These are phyloP conservation scores for Ctenopoma kingsleyae DNA, from an alignment of 2,797 vertebrate genomes.

Conservation along the genomic window DNA sequence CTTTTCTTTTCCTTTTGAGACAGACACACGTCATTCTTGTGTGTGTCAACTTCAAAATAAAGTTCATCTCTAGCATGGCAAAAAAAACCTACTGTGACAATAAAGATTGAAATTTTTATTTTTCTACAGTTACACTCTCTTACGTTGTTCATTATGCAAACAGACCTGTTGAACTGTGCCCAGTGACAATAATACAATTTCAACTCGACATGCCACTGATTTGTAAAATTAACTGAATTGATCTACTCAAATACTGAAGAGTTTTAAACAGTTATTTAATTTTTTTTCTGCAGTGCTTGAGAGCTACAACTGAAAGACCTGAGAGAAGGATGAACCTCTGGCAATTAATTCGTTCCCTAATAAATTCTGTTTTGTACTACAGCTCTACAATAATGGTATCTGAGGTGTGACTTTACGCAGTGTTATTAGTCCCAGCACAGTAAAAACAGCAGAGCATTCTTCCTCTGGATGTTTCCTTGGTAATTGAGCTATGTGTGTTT, in stretches of 20 bases:
- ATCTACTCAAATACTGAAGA: background rate
- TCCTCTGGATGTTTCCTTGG: constrained; percentile 51
- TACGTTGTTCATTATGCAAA: constrained; percentile 38
- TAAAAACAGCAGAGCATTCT: constrained; percentile 44
- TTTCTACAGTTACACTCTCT: constrained; percentile 47
- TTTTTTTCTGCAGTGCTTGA: background rate
- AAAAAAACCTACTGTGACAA: constrained; percentile 44
- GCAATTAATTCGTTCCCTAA: background rate
- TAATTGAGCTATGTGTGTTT: constrained; percentile 50
- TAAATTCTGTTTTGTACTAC: background rate
- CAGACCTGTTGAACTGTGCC: background rate
- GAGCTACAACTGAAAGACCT: background rate
- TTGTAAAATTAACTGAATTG: background rate
- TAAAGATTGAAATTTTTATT: constrained; percentile 64
- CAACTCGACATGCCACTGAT: background rate
- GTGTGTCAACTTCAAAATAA: constrained; percentile 67
- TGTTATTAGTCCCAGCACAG: constrained; percentile 12
- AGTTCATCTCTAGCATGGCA: constrained; percentile 47
- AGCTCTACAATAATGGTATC: constrained; percentile 1
- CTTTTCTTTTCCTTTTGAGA: constrained; percentile 20
- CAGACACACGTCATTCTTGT: constrained; percentile 42
- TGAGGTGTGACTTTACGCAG: constrained; percentile 28
- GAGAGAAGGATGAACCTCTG: background rate
- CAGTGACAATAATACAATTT: background rate
- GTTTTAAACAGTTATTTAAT: background rate